phyloP scores from a whole-genome alignment of 2,797 vertebrate genomes.

The Gouania willdenowi region DNA sequence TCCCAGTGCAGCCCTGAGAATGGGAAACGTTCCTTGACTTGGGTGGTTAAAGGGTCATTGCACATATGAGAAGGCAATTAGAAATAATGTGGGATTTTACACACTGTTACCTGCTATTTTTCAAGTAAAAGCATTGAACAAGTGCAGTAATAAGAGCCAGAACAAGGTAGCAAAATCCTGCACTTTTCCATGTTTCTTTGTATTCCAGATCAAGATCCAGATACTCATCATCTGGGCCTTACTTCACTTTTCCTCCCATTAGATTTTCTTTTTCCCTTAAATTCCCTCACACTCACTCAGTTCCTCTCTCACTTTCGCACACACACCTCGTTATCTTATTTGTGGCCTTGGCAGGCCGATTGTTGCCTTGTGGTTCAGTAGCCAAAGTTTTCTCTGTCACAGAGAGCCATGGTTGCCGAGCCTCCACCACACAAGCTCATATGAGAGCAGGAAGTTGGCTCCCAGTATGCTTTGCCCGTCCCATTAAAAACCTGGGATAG shows the following conservation, averaged over 20 bases:
- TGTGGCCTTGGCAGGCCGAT: constrained; percentile 71
- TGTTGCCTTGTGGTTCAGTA: constrained; percentile 66
- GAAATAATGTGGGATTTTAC: constrained; percentile 66
- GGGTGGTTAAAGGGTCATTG: constrained; percentile 45
- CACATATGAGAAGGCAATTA: constrained; percentile 63
- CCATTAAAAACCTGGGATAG: constrained; percentile 66
- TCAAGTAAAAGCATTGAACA: constrained; percentile 59
- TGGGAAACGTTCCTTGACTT: constrained; percentile 31
- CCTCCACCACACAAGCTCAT: constrained; percentile 60
- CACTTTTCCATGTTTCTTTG: constrained; percentile 39
- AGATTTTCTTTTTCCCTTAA: constrained; percentile 64
- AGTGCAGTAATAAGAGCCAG: constrained; percentile 65
- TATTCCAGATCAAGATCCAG: constrained; percentile 64
- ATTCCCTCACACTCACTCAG: constrained; percentile 62
- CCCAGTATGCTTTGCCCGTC: constrained; percentile 65
- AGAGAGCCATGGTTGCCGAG: constrained; percentile 53
- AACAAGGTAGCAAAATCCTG: constrained; percentile 27
- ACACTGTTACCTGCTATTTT: constrained; percentile 55
- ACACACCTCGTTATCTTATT: constrained; percentile 74
- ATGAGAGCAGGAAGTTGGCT: constrained; percentile 59
- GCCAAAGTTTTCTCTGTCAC: constrained; percentile 62
- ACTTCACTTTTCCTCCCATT: constrained; percentile 65
- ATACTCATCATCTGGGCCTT: constrained; percentile 71
- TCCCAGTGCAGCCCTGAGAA: constrained; percentile 52
- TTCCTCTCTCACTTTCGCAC: constrained; percentile 43